Evolutionary conservation across 2,113 vertebrate genomes (phyloP).

Genomic region (Gobiocypris rarus): DNA sequence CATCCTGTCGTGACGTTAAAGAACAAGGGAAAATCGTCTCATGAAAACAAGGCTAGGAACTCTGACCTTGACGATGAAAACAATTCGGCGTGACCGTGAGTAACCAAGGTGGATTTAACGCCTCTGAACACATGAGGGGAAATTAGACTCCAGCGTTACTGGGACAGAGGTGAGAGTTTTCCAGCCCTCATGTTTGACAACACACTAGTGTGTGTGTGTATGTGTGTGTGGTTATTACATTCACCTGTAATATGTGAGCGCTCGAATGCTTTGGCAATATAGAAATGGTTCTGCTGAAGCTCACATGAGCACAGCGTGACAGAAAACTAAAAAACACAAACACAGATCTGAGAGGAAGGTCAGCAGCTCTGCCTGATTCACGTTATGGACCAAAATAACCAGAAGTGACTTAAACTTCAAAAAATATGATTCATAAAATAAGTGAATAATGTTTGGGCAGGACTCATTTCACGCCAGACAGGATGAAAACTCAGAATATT

Average conservation of each 20-base stretch:
- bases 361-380: neutral
- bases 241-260: neutral
- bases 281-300: neutral
- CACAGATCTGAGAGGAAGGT: slow-evolving; percentile 7
- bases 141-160: slow-evolving; percentile 54
- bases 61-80: slow-evolving; percentile 1
- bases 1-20: neutral
- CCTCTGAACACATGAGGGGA: neutral
- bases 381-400: neutral
- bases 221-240: neutral
- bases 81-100: neutral
- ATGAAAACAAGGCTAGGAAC: neutral
- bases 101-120: neutral
- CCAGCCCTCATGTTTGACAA: slow-evolving; percentile 68
- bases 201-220: slow-evolving; percentile 37
- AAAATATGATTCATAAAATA: neutral
- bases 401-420: neutral
- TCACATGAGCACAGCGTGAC: slow-evolving; percentile 9
- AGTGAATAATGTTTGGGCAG: neutral
- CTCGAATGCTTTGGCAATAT: neutral
- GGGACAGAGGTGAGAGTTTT: slow-evolving; percentile 75
- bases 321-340: neutral
- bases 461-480: neutral
- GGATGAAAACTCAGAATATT: no score
- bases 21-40: neutral